Evolutionary conservation across 2,113 vertebrate genomes (phyloP).

Genomic region (Pteropus alecto): DNA sequence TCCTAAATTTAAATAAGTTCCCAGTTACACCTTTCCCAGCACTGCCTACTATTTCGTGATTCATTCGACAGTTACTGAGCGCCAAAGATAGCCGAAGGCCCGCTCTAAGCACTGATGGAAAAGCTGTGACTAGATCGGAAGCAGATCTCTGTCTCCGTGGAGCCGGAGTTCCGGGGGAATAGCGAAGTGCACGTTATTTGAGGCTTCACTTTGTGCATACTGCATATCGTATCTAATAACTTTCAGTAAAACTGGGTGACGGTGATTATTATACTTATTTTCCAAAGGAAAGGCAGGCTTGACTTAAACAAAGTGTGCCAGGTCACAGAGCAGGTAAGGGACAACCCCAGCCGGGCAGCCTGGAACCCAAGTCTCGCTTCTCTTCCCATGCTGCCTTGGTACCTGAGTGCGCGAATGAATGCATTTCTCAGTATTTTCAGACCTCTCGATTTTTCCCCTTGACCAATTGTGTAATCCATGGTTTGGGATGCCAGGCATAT

Average conservation of each 20-base stretch:
- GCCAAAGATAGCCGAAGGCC: rapidly evolving
- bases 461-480: neutral
- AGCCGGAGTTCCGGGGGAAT: neutral
- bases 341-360: rapidly evolving
- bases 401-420: rapidly evolving
- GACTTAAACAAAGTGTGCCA: rapidly evolving
- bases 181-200: rapidly evolving
- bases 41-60: rapidly evolving
- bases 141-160: neutral
- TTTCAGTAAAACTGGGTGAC: neutral
- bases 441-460: neutral
- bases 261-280: neutral
- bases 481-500: neutral
- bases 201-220: neutral
- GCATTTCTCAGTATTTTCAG: neutral
- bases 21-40: neutral
- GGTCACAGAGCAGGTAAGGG: neutral
- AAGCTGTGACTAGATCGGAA: neutral
- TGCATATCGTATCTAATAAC: rapidly evolving
- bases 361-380: rapidly evolving
- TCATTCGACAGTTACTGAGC: neutral
- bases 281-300: too few species aligned
- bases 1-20: neutral
- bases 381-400: rapidly evolving
- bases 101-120: too few species aligned